Evolutionary conservation across 1,140 invertebrate genomes (phyloP), one percentile per base, ranked within the genome.

Genomic region (Meloidogyne chitwoodi): DNA sequence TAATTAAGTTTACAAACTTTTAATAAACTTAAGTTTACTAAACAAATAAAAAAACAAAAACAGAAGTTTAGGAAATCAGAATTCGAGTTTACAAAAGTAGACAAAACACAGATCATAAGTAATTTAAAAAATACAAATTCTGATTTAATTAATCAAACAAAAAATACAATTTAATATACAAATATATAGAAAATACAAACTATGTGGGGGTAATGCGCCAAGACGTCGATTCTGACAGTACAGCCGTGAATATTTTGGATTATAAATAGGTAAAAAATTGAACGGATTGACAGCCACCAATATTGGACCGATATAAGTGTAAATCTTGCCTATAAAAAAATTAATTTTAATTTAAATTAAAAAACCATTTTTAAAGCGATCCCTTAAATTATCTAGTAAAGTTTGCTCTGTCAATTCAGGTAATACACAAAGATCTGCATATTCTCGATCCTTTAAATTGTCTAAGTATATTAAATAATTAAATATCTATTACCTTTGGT

Each of bases 171-270:
- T 8, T n/a, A n/a, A n/a, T 8, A 16, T n/a, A 56, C n/a, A 5
- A n/a, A 5, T 19, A 48, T 44, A 44, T 16, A 19, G 16, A 19
- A 56, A 56, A n/a, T n/a, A 56, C 19, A 34, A 61, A 63, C 71
- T 56, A 87, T 98, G 95, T 16, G 95, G 95, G 11, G 95, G 95
- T 79, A 96, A 90, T 84, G 95, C 94, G 89, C 81, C 93, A 88
- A 85, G 93, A 90, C 88, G 69, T 74, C 86, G 85, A 89, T 94
- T 95, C 88, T 97, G 94, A 29, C 75, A 86, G 89, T 97, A 98
- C 26, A 94, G 88, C 87, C 94, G 93, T 62, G 96, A 94, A 90
- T 96, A 96, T 89, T 96, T 97, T 48, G 94, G 95, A 90, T 97
- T 96, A 89, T 97, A 97, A 81, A 97, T 96, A 6, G 94, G 95